phyloP scores from a whole-genome alignment of 2,888 invertebrate species.

The Netelia virgata region DNA sequence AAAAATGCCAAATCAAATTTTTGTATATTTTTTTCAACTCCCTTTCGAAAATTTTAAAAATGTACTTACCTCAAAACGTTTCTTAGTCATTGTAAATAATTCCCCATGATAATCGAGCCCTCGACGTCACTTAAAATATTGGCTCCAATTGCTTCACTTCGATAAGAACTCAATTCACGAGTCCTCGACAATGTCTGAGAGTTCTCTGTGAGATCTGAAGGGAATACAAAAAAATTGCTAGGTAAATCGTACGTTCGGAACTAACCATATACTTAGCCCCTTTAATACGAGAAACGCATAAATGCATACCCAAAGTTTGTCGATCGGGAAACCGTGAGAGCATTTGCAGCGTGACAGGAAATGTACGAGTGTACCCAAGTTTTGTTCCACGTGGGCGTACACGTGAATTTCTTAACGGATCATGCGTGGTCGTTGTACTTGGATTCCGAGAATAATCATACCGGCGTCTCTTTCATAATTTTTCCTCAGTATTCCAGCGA shows the following conservation, averaged over 20 bases:
- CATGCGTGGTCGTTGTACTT: constrained; percentile 2
- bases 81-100: background rate
- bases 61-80: too few relatives aligned
- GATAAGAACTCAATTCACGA: background rate
- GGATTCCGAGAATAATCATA: background rate
- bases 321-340: background rate
- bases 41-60: too few relatives aligned
- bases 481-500: background rate
- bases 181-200: background rate
- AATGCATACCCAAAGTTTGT: background rate
- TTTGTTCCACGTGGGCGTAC: background rate
- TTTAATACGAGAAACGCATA: background rate
- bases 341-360: background rate
- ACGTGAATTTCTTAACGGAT: background rate
- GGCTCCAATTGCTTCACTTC: background rate
- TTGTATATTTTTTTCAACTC: too few relatives aligned
- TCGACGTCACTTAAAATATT: background rate
- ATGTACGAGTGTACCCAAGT: background rate
- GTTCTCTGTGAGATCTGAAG: background rate
- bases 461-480: background rate
- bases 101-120: background rate
- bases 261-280: background rate
- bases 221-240: background rate
- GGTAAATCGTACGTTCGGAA: background rate
- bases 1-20: background rate